Percentiles rank a stretch among this genome's conserved stretches.
These are phyloP conservation scores for Fragum sueziense DNA, from an alignment of 2,888 invertebrate species.

Conservation along the genomic window DNA sequence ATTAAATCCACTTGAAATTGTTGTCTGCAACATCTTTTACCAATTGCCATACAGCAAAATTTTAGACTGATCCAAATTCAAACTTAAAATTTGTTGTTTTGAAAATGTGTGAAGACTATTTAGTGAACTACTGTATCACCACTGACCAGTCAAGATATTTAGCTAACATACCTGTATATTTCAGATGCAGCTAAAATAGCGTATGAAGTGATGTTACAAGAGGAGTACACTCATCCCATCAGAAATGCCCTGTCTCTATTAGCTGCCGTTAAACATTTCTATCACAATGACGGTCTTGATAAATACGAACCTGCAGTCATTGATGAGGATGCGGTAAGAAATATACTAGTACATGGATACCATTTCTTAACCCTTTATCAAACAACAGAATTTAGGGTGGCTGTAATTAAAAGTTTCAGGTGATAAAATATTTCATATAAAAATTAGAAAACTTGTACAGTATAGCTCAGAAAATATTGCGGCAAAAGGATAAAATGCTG, in stretches of 20 bases:
- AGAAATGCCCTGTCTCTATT: conserved; percentile 88
- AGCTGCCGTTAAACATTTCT: conserved; percentile 88
- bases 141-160: no score
- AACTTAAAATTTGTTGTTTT: no score
- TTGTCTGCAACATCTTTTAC: no score
- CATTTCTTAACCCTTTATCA: not conserved
- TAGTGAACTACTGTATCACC: no score
- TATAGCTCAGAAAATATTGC: no score
- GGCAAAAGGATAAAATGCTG: no score
- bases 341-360: not conserved
- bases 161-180: no score
- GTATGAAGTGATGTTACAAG: conserved; percentile 92
- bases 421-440: no score
- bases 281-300: conserved; percentile 49
- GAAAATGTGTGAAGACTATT: no score
- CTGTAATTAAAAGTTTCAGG: not conserved
- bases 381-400: no score
- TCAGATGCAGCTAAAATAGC: conserved; percentile 90
- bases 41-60: not conserved
- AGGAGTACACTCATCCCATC: conserved; percentile 90
- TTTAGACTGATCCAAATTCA: not conserved
- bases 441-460: no score
- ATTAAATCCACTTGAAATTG: no score
- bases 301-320: conserved; percentile 61
- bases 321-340: conserved; percentile 68